Base-by-base conservation (phyloP, 2,797 vertebrate genomes). In the Callimico goeldii region DNA sequence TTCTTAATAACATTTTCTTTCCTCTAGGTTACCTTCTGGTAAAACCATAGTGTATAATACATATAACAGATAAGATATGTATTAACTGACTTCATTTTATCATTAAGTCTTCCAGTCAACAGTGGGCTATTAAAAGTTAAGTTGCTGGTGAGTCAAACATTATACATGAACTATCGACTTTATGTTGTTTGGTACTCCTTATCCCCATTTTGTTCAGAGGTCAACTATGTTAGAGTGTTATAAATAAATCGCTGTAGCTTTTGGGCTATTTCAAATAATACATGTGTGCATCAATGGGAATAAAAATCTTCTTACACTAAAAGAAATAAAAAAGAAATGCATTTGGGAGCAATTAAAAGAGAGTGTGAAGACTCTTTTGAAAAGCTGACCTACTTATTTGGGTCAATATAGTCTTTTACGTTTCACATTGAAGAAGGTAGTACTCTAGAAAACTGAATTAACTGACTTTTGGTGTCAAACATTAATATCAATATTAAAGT, bases 401-500 rank as follows among this genome's bases (percentile, higher is more conserved):
- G 17, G 48, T 87, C 46, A 90, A 89, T 76, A 72, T 96, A 57
- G 50, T 33, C 2, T 81, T 90, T 58, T 50, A 93, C 70, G 3
- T 77, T 36, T 81, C 26, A 79, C 28, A 80, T 75, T 96, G 41
- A 95, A 87, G 22, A 91, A 1, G 3, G 1, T 12, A 76, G 26
- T 36, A 22, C 7, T 79, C 19, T 82, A 57, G 17, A 33, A 97
- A 95, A 84, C 24, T 52, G 9, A 76, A 93, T 92, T 95, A 94
- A 94, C 46, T 41, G 88, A 89, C 57, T 55, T 91, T 75, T 95
- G 22, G 12, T 76, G 46, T 95, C 67, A 84, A 96, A 94, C 8
- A 91, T 88, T 97, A 89, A 88, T 76, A 97, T 94, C 36, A 93
- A 95, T 97, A 98, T 98, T 97, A 96, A 98, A 97, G 91, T 80